Evolutionary conservation across 1,140 invertebrate genomes (phyloP).

Genomic region (Drosophila erecta): DNA sequence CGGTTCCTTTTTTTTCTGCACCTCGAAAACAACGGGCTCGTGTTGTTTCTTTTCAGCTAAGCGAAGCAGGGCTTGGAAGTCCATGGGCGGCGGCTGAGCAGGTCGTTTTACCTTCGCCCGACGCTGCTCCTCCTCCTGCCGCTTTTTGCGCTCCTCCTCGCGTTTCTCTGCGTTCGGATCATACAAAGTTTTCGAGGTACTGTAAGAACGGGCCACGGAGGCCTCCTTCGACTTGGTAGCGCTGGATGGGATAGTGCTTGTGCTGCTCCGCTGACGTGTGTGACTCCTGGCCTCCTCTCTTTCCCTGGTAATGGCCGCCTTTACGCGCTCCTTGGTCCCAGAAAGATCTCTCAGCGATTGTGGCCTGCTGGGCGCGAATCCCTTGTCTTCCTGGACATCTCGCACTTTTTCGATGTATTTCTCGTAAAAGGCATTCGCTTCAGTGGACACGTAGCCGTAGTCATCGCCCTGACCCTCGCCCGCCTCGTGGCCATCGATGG

Average conservation of each 20-base stretch:
- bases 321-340: slow-evolving; percentile 89
- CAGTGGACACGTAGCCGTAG: slow-evolving; percentile 94
- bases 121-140: slow-evolving; percentile 86
- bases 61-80: slow-evolving; percentile 90
- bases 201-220: slow-evolving; percentile 39
- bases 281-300: slow-evolving; percentile 90
- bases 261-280: slow-evolving; percentile 33
- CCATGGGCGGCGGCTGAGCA: slow-evolving; percentile 88
- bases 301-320: slow-evolving; percentile 89
- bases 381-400: slow-evolving; percentile 74
- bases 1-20: slow-evolving; percentile 88
- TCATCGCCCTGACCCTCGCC: slow-evolving; percentile 93
- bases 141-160: slow-evolving; percentile 85
- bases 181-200: slow-evolving; percentile 55
- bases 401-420: slow-evolving; percentile 91
- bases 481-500: slow-evolving; percentile 85
- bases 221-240: slow-evolving; percentile 15
- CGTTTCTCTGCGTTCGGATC: slow-evolving; percentile 84
- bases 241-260: neutral
- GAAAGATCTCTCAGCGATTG: slow-evolving; percentile 85
- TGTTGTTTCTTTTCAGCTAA: slow-evolving; percentile 93
- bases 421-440: slow-evolving; percentile 91
- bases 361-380: slow-evolving; percentile 73
- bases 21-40: slow-evolving; percentile 88
- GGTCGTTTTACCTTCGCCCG: slow-evolving; percentile 85